These are phyloP conservation scores for Neoseiulus cucumeris DNA, from an alignment of 1,140 invertebrate species.

Conservation along the genomic window DNA sequence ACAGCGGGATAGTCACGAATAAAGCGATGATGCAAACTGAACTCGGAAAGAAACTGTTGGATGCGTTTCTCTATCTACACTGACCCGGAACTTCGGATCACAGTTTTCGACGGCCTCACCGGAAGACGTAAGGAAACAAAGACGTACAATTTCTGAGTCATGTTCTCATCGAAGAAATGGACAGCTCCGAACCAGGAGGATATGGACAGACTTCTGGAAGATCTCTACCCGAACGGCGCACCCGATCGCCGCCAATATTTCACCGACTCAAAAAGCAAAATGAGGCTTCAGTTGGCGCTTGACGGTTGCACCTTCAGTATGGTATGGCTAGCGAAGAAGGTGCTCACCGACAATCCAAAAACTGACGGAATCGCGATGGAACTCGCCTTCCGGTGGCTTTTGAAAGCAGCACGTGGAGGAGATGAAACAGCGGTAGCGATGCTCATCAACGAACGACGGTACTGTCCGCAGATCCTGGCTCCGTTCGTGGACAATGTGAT, in stretches of 20 bases:
- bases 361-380: neutral
- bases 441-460: neutral
- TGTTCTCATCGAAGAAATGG: no score
- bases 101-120: neutral
- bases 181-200: neutral
- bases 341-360: neutral
- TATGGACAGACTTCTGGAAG: neutral
- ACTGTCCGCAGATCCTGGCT: neutral
- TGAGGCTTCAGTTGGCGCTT: neutral
- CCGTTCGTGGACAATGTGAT: neutral
- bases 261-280: neutral
- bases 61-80: neutral
- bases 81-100: neutral
- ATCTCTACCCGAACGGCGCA: neutral
- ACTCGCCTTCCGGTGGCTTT: neutral
- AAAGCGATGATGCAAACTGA: neutral
- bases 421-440: neutral
- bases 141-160: neutral
- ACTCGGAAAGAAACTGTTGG: neutral
- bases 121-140: neutral
- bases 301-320: conserved; percentile 4
- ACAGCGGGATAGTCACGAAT: neutral
- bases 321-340: neutral
- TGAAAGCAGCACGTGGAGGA: neutral
- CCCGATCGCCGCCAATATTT: neutral